Evolutionary conservation across 2,113 vertebrate species (phyloP).

Genomic region (Aramus guarauna): DNA sequence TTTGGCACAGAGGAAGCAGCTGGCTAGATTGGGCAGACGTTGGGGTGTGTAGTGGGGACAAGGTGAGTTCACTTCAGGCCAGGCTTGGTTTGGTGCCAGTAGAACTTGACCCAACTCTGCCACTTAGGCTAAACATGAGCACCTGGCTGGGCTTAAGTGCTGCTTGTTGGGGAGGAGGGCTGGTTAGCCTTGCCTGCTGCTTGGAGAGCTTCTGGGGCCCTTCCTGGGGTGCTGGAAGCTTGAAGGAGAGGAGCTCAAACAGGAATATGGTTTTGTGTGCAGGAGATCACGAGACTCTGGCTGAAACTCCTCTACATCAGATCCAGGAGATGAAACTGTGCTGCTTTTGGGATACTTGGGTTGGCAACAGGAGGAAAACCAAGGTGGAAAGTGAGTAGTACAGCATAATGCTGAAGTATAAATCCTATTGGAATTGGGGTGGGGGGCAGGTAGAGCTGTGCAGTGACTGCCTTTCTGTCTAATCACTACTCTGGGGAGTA

Average conservation of each 20-base stretch:
- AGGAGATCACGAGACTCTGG: background rate
- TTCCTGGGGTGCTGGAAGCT: background rate
- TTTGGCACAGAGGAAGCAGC: background rate
- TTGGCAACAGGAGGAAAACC: rapidly evolving
- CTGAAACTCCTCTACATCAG: rapidly evolving
- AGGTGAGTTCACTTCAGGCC: background rate
- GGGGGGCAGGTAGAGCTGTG: background rate
- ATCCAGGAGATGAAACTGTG: background rate
- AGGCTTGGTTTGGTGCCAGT: background rate
- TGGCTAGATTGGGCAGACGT: background rate
- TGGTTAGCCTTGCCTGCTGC: background rate
- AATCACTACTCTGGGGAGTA: rapidly evolving
- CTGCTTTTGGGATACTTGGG: background rate
- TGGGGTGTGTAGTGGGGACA: background rate
- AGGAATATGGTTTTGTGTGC: background rate
- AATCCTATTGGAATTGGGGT: background rate
- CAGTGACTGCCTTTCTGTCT: rapidly evolving
- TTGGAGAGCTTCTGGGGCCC: background rate
- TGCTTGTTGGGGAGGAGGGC: background rate
- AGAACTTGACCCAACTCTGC: background rate
- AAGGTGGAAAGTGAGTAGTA: background rate
- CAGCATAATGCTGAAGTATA: rapidly evolving
- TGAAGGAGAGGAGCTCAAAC: background rate
- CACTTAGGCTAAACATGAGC: background rate
- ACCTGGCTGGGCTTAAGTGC: background rate